phyloP scores from a whole-genome alignment of 2,888 invertebrate genomes.

The Andrena minutula region DNA sequence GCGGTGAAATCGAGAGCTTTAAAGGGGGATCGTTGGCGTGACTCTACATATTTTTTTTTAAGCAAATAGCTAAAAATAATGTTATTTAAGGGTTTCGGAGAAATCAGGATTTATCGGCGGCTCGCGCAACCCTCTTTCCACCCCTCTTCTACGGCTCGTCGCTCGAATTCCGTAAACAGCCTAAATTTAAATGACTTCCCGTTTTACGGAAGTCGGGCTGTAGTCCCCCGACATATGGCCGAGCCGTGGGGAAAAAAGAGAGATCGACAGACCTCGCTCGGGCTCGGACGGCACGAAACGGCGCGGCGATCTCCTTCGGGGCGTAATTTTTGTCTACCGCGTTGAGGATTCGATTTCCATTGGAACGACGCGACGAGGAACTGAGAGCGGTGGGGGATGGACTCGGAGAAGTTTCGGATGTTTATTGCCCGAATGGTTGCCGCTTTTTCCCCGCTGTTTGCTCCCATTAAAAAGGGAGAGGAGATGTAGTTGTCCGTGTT shows the following conservation, averaged over 20 bases:
- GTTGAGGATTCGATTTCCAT: slow-evolving; percentile 33
- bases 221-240: slow-evolving; percentile 60
- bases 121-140: neutral
- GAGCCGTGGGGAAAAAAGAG: slow-evolving; percentile 42
- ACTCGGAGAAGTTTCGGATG: neutral
- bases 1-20: neutral
- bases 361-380: slow-evolving; percentile 12
- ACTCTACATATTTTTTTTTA: neutral
- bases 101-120: slow-evolving; percentile 46
- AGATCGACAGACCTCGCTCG: slow-evolving; percentile 44
- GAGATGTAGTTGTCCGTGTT: neutral
- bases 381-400: neutral
- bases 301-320: slow-evolving; percentile 32
- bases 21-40: neutral
- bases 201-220: slow-evolving; percentile 62
- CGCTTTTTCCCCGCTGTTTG: too few relatives aligned
- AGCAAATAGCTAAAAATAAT: slow-evolving; percentile 41
- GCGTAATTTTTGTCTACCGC: slow-evolving; percentile 31
- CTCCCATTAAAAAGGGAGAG: slow-evolving; percentile 7
- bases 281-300: slow-evolving; percentile 33
- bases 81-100: slow-evolving; percentile 1
- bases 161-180: slow-evolving; percentile 61
- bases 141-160: slow-evolving; percentile 43
- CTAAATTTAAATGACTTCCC: slow-evolving; percentile 72
- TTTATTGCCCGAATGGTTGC: slow-evolving; percentile 25